These are phyloP conservation scores for Camponotus vicinus DNA, from an alignment of 1,140 invertebrate species.

Conservation along the genomic window DNA sequence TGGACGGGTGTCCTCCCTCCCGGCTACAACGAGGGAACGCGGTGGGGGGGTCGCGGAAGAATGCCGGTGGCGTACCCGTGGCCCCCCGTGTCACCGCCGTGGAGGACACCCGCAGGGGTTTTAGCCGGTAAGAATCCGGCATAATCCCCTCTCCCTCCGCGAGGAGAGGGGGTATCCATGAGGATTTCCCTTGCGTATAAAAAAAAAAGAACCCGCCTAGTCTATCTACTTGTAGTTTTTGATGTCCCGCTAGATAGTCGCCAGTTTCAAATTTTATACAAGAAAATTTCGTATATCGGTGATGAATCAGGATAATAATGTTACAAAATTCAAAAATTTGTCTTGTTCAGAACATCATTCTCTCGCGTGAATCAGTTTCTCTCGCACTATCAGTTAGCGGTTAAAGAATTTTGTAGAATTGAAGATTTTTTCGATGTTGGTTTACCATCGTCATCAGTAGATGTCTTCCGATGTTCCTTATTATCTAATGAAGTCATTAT, in stretches of 20 bases:
- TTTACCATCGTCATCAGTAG: conserved; percentile 8
- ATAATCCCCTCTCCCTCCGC: too few relatives aligned
- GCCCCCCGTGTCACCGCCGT: too few relatives aligned
- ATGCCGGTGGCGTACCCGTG: too few relatives aligned
- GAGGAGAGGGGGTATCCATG: too few relatives aligned
- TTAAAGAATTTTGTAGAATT: conserved; percentile 17
- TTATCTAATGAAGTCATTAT: conserved; percentile 3
- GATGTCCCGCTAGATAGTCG: neutral
- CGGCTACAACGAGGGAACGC: too few relatives aligned
- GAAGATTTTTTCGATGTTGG: conserved; percentile 21
- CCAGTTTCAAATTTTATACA: conserved; percentile 17
- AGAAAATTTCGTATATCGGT: conserved; percentile 29
- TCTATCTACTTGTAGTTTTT: too few relatives aligned
- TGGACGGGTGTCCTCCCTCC: too few relatives aligned
- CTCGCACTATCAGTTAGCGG: conserved; percentile 22
- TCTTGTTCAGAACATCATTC: conserved; percentile 15
- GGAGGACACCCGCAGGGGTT: too few relatives aligned
- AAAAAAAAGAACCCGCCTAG: too few relatives aligned
- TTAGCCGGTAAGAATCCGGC: too few relatives aligned
- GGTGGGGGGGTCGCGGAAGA: too few relatives aligned
- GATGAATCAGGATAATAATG: conserved; percentile 12
- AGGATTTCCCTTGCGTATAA: too few relatives aligned
- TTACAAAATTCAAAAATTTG: conserved; percentile 8
- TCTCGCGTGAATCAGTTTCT: neutral
- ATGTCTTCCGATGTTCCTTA: conserved; percentile 1